These are phyloP conservation scores for Sesia apiformis DNA, from an alignment of 2,888 invertebrate species.

Conservation along the genomic window DNA sequence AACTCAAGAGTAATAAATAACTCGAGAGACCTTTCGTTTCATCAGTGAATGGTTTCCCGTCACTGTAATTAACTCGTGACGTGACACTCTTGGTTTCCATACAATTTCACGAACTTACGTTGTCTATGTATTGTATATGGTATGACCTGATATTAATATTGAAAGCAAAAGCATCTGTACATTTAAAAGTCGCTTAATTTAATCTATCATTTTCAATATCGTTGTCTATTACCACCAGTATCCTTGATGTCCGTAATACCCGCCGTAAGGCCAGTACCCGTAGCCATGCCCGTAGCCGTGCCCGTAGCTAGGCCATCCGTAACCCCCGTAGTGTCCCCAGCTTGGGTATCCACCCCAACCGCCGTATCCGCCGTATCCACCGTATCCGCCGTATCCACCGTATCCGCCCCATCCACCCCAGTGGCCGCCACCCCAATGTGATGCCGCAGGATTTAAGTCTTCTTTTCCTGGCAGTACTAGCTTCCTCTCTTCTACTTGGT, in stretches of 20 bases:
- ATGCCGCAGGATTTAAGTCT: constrained; percentile 56
- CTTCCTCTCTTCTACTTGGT: constrained; percentile 14
- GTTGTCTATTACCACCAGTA: constrained; percentile 13
- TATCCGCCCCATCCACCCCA: constrained; percentile 21
- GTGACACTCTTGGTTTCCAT: too few relatives aligned
- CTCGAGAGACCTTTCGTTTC: too few relatives aligned
- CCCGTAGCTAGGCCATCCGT: constrained; percentile 16
- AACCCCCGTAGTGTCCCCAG: constrained; percentile 2
- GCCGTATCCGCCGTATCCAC: constrained; percentile 15
- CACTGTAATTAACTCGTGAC: too few relatives aligned
- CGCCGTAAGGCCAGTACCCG: constrained; percentile 15
- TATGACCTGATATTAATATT: too few relatives aligned
- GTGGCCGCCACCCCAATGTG: constrained; percentile 45
- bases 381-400: constrained; percentile 22
- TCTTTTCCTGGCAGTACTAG: constrained; percentile 40
- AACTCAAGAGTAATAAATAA: too few relatives aligned
- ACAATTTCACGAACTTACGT: too few relatives aligned
- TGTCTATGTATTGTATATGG: too few relatives aligned
- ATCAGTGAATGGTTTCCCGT: too few relatives aligned
- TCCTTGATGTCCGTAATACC: constrained; percentile 15
- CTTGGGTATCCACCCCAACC: constrained; percentile 4
- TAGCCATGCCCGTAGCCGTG: constrained; percentile 16
- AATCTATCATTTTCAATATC: neutral
- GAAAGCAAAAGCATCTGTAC: too few relatives aligned
- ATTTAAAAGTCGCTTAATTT: neutral